Conservation (phyloP, 2,113 vertebrate species). For the Hucho hucho region DNA sequence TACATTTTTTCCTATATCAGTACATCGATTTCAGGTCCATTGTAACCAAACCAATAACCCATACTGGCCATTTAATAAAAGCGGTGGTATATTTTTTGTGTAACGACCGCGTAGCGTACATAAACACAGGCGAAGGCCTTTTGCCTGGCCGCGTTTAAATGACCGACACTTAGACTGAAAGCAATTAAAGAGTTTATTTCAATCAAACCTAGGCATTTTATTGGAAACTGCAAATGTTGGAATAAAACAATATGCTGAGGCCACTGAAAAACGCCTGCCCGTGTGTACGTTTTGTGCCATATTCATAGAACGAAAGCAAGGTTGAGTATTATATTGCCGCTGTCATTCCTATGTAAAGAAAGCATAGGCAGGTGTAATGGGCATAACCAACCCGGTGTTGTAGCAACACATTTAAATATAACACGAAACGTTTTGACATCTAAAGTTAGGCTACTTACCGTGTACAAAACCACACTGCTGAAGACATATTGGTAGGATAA, state of each 20-base stretch:
- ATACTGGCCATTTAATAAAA: no score
- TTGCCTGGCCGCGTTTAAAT: no score
- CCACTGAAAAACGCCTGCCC: background rate
- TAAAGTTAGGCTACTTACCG: conserved; percentile 57
- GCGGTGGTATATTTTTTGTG: background rate
- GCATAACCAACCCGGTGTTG: background rate
- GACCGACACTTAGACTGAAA: background rate
- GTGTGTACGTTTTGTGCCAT: background rate
- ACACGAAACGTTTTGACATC: background rate
- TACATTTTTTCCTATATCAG: background rate
- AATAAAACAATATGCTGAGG: background rate
- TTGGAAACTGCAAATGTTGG: background rate
- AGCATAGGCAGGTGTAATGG: background rate
- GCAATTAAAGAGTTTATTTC: background rate
- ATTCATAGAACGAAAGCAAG: background rate
- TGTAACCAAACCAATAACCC: background rate
- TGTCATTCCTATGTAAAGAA: background rate
- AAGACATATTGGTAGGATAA: conserved; percentile 64
- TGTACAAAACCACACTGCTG: conserved; percentile 50
- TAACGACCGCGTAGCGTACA: background rate
- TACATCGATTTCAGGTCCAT: background rate
- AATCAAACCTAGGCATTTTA: background rate
- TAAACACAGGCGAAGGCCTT: no score
- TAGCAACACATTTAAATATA: background rate
- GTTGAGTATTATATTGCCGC: background rate